Percentiles rank a stretch among this genome's conserved stretches.
These are phyloP conservation scores for Drosophila setifemur DNA, from an alignment of 1,140 invertebrate genomes.

Conservation along the genomic window DNA sequence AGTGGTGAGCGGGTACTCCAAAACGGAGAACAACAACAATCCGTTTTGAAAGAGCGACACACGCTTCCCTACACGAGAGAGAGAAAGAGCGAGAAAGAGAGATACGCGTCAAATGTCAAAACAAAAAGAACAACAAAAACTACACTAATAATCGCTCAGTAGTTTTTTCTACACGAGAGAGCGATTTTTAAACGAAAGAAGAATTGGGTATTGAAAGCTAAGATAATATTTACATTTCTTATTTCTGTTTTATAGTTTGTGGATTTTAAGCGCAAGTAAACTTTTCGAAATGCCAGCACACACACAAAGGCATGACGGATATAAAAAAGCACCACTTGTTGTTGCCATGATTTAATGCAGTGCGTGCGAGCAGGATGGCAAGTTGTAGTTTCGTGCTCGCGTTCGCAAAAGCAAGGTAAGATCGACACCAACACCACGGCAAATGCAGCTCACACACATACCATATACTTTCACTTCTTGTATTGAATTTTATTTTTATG, in stretches of 20 bases:
- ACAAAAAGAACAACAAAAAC: conserved; percentile 46
- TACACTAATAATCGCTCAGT: neutral
- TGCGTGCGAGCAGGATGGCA: conserved; percentile 71
- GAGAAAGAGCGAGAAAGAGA: neutral
- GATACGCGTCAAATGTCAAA: conserved; percentile 62
- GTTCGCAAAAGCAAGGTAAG: conserved; percentile 65
- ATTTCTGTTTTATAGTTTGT: conserved; percentile 47
- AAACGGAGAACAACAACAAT: conserved; percentile 48
- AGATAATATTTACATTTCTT: conserved; percentile 51
- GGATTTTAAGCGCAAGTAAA: conserved; percentile 41
- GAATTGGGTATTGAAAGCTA: conserved; percentile 32
- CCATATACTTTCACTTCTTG: conserved; percentile 80
- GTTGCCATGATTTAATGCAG: conserved; percentile 73
- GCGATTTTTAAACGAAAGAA: conserved; percentile 19
- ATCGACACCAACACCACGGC: conserved; percentile 43
- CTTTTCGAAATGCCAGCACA: conserved; percentile 57
- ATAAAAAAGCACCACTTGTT: conserved; percentile 74
- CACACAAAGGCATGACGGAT: conserved; percentile 35
- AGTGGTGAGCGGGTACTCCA: conserved; percentile 44
- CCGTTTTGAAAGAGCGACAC: conserved; percentile 33
- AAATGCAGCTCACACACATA: conserved; percentile 26
- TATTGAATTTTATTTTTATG: conserved; percentile 75
- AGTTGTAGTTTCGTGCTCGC: conserved; percentile 44
- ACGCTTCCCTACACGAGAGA: conserved; percentile 12
- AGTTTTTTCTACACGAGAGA: conserved; percentile 36